A percentile compares a stretch with the other conserved stretches of the same genome.
Conservation (phyloP, 2,888 invertebrate species). For the Idaea dimidiata region DNA sequence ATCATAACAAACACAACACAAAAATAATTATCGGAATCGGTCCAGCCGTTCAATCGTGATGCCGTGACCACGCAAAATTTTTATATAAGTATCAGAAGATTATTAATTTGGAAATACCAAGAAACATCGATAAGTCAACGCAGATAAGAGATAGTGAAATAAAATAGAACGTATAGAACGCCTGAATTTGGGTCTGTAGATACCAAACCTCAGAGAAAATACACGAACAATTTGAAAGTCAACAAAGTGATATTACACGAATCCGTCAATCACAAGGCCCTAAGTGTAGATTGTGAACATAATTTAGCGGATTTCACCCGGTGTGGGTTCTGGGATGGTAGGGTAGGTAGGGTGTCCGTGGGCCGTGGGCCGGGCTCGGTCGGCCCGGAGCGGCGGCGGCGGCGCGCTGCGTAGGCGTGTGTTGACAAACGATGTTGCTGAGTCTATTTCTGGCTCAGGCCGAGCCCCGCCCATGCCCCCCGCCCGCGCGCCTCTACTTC, state of each 20-base stretch:
- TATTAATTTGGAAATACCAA: neutral
- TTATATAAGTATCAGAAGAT: neutral
- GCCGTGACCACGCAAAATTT: too few relatives aligned
- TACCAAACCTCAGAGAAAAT: neutral
- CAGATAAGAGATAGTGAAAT: neutral
- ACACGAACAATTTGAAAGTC: constrained; percentile 13
- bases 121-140: neutral
- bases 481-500: constrained; percentile 28
- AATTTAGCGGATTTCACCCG: constrained; percentile 35
- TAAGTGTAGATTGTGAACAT: constrained; percentile 34
- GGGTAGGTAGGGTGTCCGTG: constrained; percentile 5
- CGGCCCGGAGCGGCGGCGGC: constrained; percentile 33
- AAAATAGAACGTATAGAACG: neutral
- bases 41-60: too few relatives aligned
- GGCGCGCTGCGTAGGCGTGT: constrained; percentile 68
- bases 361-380: constrained; percentile 18
- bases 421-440: constrained; percentile 74
- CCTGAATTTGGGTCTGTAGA: neutral
- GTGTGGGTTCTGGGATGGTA: constrained; percentile 19
- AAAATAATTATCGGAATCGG: too few relatives aligned
- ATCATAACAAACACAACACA: too few relatives aligned
- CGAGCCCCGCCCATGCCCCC: constrained; percentile 50
- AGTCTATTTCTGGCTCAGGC: constrained; percentile 63
- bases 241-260: constrained; percentile 22
- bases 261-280: constrained; percentile 24